A percentile compares a stretch with the other conserved stretches of the same genome.
phyloP scores from a whole-genome alignment of 2,113 vertebrate genomes.

The Calypte anna region DNA sequence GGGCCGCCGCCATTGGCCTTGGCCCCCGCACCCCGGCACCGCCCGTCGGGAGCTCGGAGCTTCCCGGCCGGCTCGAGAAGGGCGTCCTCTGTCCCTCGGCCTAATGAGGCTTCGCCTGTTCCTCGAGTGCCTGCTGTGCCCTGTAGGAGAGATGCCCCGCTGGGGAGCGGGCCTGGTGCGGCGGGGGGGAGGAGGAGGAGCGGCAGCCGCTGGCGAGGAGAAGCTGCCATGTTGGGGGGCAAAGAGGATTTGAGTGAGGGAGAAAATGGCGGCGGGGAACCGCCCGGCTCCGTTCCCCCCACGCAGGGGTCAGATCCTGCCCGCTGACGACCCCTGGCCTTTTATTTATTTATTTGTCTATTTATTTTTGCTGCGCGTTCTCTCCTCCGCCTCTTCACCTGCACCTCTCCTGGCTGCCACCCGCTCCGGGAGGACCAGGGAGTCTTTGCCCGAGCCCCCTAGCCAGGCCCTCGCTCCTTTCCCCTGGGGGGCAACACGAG shows the following conservation, averaged over 20 bases:
- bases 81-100: too few relatives aligned
- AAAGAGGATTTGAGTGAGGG: neutral
- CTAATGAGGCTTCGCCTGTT: neutral
- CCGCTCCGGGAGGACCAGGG: accelerated
- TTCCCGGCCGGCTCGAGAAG: too few relatives aligned
- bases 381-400: accelerated
- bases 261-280: conserved; percentile 62
- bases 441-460: accelerated
- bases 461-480: accelerated
- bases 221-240: conserved; percentile 42
- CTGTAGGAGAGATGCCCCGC: neutral
- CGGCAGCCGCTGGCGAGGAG: neutral
- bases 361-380: too few relatives aligned
- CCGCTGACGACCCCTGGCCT: neutral
- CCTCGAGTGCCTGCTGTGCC: neutral
- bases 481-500: neutral
- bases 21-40: accelerated
- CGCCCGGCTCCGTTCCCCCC: neutral
- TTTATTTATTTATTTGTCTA: neutral
- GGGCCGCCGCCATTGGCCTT: neutral
- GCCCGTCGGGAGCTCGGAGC: accelerated
- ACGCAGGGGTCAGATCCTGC: neutral
- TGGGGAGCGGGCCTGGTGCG: neutral
- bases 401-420: neutral
- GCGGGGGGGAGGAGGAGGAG: neutral